phyloP scores from a whole-genome alignment of 1,140 invertebrate genomes.

The Adelges cooleyi region DNA sequence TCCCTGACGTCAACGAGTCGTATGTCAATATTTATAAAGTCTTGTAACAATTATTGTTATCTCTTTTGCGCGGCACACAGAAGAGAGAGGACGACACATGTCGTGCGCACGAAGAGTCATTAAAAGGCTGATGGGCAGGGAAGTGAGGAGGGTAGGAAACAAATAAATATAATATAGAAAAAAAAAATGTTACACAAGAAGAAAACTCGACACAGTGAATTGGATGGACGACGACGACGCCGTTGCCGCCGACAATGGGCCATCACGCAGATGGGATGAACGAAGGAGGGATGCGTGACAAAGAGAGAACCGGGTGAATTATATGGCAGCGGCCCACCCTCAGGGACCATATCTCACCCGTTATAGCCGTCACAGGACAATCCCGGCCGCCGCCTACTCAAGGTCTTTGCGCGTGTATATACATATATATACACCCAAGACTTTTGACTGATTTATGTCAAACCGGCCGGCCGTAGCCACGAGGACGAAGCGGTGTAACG shows the following conservation, averaged over 20 bases:
- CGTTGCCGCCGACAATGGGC: conserved; percentile 16
- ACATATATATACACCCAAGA: conserved; percentile 14
- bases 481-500: background rate
- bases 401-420: conserved; percentile 17
- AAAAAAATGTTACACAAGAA: too few relatives aligned
- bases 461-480: background rate
- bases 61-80: background rate
- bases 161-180: too few relatives aligned
- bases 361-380: conserved; percentile 29
- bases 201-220: too few relatives aligned
- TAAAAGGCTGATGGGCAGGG: background rate
- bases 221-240: background rate
- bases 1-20: too few relatives aligned
- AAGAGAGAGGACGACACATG: background rate
- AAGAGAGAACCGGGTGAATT: conserved; percentile 29
- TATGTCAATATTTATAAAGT: too few relatives aligned
- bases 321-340: conserved; percentile 29
- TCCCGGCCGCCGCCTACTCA: conserved; percentile 28
- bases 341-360: conserved; percentile 28
- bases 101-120: background rate
- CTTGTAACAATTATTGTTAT: too few relatives aligned
- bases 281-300: conserved; percentile 18
- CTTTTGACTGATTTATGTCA: conserved; percentile 29
- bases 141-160: background rate
- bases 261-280: conserved; percentile 3